Evolutionary conservation across 2,797 vertebrate genomes (phyloP).

Genomic region (Ptychadena robeensis): DNA sequence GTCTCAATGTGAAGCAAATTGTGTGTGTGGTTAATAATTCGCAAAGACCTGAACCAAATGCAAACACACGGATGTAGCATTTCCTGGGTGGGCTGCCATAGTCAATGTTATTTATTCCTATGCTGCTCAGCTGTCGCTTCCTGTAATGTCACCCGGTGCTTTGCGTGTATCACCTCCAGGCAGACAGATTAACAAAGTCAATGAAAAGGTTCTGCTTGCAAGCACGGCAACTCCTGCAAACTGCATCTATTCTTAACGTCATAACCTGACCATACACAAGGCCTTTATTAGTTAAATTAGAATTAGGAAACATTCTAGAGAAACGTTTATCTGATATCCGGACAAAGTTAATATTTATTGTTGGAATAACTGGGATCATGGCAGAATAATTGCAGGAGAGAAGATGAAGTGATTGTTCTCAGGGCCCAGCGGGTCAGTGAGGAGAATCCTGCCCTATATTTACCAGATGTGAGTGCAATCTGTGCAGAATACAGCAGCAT

Average conservation of each 20-base stretch:
- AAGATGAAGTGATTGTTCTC: neutral
- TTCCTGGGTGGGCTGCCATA: conserved; percentile 21
- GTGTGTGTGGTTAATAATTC: conserved; percentile 29
- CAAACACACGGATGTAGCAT: conserved; percentile 26
- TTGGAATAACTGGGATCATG: neutral
- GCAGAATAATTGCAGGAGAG: neutral
- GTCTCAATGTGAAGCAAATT: conserved; percentile 6
- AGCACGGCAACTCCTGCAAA: neutral
- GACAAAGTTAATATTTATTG: too few species aligned
- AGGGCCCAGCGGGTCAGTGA: too few species aligned
- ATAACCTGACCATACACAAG: neutral
- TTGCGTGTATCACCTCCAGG: neutral
- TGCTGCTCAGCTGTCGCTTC: conserved; percentile 30
- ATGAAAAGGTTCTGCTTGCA: neutral
- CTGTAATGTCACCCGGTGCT: conserved; percentile 5
- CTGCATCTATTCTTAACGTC: neutral
- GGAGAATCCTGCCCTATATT: too few species aligned
- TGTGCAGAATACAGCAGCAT: too few species aligned
- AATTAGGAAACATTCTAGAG: neutral
- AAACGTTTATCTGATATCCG: too few species aligned
- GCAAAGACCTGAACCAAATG: conserved; percentile 22
- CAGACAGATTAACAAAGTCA: neutral
- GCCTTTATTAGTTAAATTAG: neutral
- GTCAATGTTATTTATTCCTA: conserved; percentile 27
- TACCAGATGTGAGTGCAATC: too few species aligned